phyloP scores from a whole-genome alignment of 2,797 vertebrate species.

The Graptemys geographica region DNA sequence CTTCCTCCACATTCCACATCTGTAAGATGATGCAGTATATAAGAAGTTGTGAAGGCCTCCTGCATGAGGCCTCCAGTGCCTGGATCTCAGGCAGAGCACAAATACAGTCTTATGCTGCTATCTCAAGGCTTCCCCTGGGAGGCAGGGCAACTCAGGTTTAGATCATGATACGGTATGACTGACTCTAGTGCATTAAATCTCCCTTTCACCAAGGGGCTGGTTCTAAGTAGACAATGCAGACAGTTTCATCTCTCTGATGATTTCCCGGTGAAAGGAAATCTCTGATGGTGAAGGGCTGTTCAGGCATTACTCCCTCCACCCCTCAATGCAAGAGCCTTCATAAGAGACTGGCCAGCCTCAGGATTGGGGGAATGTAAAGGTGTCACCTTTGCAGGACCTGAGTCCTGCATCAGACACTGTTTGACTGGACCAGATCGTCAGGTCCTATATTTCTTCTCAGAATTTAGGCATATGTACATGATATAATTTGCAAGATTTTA shows the following conservation, averaged over 20 bases:
- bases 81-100: not conserved
- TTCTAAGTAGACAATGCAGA: too few species aligned
- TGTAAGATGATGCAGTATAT: not conserved
- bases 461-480: not conserved
- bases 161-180: not conserved
- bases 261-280: not conserved
- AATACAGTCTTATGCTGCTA: not conserved
- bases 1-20: not conserved
- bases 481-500: not conserved
- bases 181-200: not conserved
- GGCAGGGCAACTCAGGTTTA: not conserved
- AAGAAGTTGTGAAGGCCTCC: not conserved
- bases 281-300: not conserved
- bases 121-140: not conserved
- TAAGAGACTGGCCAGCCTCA: not conserved
- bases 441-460: not conserved
- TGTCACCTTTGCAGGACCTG: not conserved
- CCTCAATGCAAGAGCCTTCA: not conserved
- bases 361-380: not conserved
- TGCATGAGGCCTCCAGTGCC: not conserved
- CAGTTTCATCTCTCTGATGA: not conserved
- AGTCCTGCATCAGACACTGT: not conserved
- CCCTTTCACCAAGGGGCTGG: not conserved
- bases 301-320: too few species aligned
- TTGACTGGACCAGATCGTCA: not conserved